phyloP scores from a whole-genome alignment of 1,140 invertebrate species.

The Tribolium madens region DNA sequence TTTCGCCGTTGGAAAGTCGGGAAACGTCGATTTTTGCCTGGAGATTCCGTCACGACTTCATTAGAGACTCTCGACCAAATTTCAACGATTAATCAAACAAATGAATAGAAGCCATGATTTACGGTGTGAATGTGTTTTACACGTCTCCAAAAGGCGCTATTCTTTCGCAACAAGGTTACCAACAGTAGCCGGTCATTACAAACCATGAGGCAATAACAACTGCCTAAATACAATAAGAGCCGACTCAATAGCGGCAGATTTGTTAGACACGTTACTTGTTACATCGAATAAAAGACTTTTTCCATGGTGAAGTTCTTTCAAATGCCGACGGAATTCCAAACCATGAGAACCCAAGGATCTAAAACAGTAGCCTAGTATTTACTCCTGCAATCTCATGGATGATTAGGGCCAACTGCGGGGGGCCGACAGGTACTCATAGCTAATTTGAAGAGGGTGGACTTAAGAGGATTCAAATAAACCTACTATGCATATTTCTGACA shows the following conservation, averaged over 20 bases:
- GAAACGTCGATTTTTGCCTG: too few relatives aligned
- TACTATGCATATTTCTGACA: too few relatives aligned
- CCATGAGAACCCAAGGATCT: conserved; percentile 14
- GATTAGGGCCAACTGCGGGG: background rate
- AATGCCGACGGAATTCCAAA: background rate
- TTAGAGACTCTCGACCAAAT: background rate
- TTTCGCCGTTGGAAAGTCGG: background rate
- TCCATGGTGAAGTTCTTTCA: conserved; percentile 50
- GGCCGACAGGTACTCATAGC: background rate
- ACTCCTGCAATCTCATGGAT: background rate
- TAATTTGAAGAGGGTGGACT: background rate
- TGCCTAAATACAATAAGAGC: conserved; percentile 55
- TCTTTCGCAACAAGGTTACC: conserved; percentile 27
- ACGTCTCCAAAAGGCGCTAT: conserved; percentile 15
- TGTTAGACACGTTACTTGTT: conserved; percentile 58
- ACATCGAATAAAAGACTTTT: conserved; percentile 44
- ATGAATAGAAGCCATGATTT: conserved; percentile 40
- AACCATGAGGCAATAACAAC: conserved; percentile 54
- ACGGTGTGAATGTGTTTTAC: conserved; percentile 32
- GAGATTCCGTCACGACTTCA: conserved; percentile 34
- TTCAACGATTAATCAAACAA: conserved; percentile 43
- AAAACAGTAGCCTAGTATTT: conserved; percentile 2
- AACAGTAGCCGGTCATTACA: conserved; percentile 56
- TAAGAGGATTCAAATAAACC: too few relatives aligned
- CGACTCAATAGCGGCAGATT: conserved; percentile 54